Conservation (phyloP, 1,140 invertebrate genomes). For the Pentalonia nigronervosa region DNA sequence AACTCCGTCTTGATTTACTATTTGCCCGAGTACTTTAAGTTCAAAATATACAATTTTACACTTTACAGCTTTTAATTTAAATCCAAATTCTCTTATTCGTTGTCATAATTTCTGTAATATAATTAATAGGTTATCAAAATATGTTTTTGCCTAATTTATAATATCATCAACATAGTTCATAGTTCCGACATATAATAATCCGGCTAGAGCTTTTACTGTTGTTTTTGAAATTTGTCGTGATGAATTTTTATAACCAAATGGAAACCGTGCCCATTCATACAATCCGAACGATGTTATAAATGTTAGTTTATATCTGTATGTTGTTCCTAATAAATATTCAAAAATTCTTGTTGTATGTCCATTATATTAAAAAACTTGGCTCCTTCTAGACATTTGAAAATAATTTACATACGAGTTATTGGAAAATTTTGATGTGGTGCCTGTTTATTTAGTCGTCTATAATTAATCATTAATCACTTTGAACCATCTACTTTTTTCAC, state of each 20-base stretch:
- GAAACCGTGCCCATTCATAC: too few species aligned
- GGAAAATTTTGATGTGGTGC: not conserved
- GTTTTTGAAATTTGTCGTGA: too few species aligned
- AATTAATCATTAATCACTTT: not conserved
- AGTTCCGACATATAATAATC: not conserved
- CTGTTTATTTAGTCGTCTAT: not conserved
- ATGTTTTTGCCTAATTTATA: not conserved
- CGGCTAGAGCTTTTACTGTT: not conserved
- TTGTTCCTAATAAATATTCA: too few species aligned
- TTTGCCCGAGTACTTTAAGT: not conserved
- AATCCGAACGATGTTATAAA: too few species aligned
- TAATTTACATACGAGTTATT: not conserved
- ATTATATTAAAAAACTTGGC: constrained; percentile 12
- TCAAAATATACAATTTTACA: not conserved
- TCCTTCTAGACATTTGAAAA: not conserved
- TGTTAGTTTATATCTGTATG: too few species aligned
- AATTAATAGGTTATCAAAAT: not conserved
- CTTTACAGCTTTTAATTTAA: not conserved
- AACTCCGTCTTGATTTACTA: not conserved
- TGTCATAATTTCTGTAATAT: not conserved
- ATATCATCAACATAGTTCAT: too few species aligned
- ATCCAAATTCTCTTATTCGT: not conserved
- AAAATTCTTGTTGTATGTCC: not conserved
- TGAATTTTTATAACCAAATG: too few species aligned
- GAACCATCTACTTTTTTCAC: not conserved